Base-by-base conservation (phyloP, 2,888 invertebrate species). In the Aspidiotus rigidus region DNA sequence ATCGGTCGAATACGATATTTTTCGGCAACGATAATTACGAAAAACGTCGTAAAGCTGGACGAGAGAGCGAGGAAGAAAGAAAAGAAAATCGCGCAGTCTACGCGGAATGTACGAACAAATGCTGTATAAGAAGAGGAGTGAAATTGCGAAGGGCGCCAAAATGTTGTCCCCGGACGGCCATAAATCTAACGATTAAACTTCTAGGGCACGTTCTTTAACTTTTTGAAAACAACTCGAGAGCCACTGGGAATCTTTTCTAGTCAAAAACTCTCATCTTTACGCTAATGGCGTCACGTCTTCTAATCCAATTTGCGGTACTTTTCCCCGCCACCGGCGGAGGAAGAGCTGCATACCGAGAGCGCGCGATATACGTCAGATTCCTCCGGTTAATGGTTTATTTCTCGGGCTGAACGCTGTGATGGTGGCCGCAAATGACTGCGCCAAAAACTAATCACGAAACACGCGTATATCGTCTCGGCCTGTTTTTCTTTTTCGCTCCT, bases 211-310 rank as follows among this genome's bases (percentile, higher is more conserved):
- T 64, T 70, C 60, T 70, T 64, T 67, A 67, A 67, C 67, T 67
- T 67, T 67, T 67, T 67, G 67, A 67, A 67, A 67, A 67, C 67
- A 67, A 67, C 67, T 67, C 67, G 67, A 67, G 67, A 67, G 67
- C 67, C 67, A 67, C 59, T 67, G 67, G 67, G 67, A 67, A 67
- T 67, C 67, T 67, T 59, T 67, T 67, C 67, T 67, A 67, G 67
- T 67, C 67, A 67, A 67, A 67, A 67, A 64, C 64, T 60, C 70
- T 70, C 60, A 70, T 64, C 56, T 70, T 70, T 62, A 74, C 74
- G 73, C 76, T 78, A 77, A 78, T 76, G 76, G 77, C 76, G 76
- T 78, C 79, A 78, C 79, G 78, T 78, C 77, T 78, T 77, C 76
- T 77, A 77, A 79, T 79, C 78, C 77, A 78, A 79, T 79, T 79